Conservation (phyloP, 2,888 invertebrate species). For the Spilosoma lubricipeda region DNA sequence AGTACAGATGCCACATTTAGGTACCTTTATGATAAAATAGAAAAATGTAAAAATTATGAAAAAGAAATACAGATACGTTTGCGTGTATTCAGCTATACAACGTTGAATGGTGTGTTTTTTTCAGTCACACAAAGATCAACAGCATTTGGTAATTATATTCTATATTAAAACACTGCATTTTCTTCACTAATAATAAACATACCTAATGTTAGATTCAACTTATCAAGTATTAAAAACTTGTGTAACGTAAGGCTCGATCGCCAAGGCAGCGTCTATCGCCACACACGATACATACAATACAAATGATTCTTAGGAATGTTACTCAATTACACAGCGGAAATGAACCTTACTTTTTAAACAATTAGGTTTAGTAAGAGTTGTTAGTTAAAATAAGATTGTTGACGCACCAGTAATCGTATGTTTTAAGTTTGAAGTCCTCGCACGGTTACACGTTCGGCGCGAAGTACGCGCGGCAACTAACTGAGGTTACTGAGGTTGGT, state of each 20-base stretch:
- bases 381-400: slow-evolving; percentile 46
- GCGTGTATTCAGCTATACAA: neutral
- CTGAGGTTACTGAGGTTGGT: slow-evolving; percentile 71
- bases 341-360: slow-evolving; percentile 41
- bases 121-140: slow-evolving; percentile 4
- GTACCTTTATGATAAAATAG: no score
- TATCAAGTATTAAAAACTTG: slow-evolving; percentile 54
- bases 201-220: slow-evolving; percentile 53
- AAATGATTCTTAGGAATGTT: slow-evolving; percentile 46
- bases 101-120: neutral
- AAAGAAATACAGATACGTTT: neutral
- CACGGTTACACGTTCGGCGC: slow-evolving; percentile 71
- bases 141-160: slow-evolving; percentile 21
- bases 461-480: slow-evolving; percentile 73
- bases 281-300: slow-evolving; percentile 40
- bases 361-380: slow-evolving; percentile 41
- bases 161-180: slow-evolving; percentile 33
- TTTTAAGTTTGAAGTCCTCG: slow-evolving; percentile 50
- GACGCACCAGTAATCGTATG: slow-evolving; percentile 74
- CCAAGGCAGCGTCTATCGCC: slow-evolving; percentile 47
- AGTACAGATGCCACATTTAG: neutral
- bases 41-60: neutral
- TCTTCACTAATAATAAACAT: slow-evolving; percentile 38
- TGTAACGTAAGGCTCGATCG: slow-evolving; percentile 45
- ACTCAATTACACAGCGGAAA: slow-evolving; percentile 35